phyloP scores from a whole-genome alignment of 2,113 vertebrate species.

The Monopterus albus region DNA sequence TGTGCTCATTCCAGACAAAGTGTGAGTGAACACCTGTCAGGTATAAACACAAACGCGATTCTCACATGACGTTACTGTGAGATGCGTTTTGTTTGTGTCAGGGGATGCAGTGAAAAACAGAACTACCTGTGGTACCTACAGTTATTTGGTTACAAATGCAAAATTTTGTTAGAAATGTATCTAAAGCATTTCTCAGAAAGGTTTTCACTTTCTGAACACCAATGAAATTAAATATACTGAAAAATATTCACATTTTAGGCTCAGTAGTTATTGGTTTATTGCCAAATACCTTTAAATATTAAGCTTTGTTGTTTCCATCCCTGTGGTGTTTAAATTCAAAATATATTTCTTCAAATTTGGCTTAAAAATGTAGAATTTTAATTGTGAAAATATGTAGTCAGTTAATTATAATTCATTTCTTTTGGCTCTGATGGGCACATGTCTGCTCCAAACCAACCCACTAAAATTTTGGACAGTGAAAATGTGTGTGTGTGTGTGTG shows the following conservation, averaged over 20 bases:
- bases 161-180: background rate
- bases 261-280: background rate
- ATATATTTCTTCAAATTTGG: background rate
- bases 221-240: background rate
- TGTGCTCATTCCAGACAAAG: no score
- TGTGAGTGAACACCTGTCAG: no score
- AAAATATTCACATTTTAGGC: background rate
- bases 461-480: slow-evolving; percentile 1
- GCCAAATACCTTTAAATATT: background rate
- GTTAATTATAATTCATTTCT: background rate
- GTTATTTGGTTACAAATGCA: background rate
- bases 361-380: background rate
- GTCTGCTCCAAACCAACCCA: background rate
- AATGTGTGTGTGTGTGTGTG: no score
- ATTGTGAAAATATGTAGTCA: background rate
- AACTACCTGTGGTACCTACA: background rate
- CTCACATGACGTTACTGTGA: no score
- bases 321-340: background rate
- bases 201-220: background rate
- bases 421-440: background rate
- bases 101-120: background rate
- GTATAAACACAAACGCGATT: no score
- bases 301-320: background rate
- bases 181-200: background rate
- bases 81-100: background rate